Evolutionary conservation across 2,113 vertebrate genomes (phyloP), one percentile per base, ranked within the genome.

Genomic region (Tragelaphus imberbis): DNA sequence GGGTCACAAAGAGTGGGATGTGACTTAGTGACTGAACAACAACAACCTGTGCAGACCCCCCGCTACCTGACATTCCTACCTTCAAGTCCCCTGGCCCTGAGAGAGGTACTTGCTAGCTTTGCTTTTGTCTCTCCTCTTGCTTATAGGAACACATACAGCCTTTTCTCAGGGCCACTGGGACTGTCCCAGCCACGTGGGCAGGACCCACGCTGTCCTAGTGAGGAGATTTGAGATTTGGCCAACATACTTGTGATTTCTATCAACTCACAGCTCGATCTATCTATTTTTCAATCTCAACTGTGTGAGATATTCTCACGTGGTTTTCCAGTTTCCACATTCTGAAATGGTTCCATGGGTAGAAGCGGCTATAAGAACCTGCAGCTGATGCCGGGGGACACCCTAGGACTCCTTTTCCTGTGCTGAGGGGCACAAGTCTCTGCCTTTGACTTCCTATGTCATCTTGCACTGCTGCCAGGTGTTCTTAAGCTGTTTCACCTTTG

Each of bases 371-470:
- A 16, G 51, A 61, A 30, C 28, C 49, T 3, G 28, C 30, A 2
- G 3, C 15, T 23, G 15, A 5, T 40, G 0, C 2, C 5, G 0
- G 36, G 53, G 30, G 6, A 1, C 40, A 3, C 19, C 61, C 27
- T 17, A 5, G 19, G 55, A 11, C 4, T 61, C 40, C 17, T 17
- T 53, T n/a, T 75, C 36, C 36, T 10, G 4, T 5, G 51, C 3
- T 8, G 16, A 33, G 15, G 7, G 56, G 11, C 12, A 19, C 25
- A 59, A 16, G 9, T 8, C 40, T 30, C 40, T 15, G 51, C n/a
- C 21, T 1, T 40, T 25, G 2, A 4, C 84, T 30, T 36, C 25
- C 71, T 47, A 0, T 1, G 1, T 13, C 4, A 5, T 44, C 36
- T 16, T 6, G 3, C 7, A 27, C 6, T 7, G 16, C 19, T 11